Evolutionary conservation across 1,140 invertebrate species (phyloP).

Genomic region (Steinernema khuongi): DNA sequence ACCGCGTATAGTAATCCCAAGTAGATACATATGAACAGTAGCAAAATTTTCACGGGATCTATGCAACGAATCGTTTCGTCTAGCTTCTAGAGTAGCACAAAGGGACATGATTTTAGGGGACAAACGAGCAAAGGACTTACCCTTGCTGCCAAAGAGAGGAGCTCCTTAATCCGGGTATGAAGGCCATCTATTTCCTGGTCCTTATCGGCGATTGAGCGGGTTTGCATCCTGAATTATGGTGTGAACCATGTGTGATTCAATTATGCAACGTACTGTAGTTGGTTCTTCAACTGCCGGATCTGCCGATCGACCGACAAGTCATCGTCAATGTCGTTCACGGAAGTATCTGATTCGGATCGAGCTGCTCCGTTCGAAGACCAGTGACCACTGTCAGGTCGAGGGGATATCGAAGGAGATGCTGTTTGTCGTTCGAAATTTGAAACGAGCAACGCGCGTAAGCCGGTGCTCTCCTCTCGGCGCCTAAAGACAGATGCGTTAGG

Average conservation of each 20-base stretch:
- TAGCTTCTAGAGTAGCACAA: conserved; percentile 5
- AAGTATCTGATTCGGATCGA: conserved; percentile 38
- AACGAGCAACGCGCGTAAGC: conserved; percentile 35
- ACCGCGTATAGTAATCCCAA: too few relatives aligned
- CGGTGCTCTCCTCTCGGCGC: conserved; percentile 30
- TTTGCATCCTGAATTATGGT: conserved; percentile 23
- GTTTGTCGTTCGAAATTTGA: conserved; percentile 30
- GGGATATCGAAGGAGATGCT: conserved; percentile 22
- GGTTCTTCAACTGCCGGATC: conserved; percentile 35
- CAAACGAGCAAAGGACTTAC: neutral
- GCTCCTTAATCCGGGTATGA: neutral
- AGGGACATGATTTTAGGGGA: neutral
- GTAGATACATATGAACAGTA: too few relatives aligned
- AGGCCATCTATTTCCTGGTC: conserved; percentile 26
- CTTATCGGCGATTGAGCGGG: conserved; percentile 15
- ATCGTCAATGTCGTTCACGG: conserved; percentile 37
- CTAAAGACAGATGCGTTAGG: conserved; percentile 26
- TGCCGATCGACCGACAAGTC: conserved; percentile 36
- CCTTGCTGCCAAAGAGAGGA: neutral
- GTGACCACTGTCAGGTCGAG: conserved; percentile 38
- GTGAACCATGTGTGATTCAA: too few relatives aligned
- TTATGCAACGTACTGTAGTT: conserved; percentile 36
- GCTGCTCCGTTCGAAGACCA: conserved; percentile 20
- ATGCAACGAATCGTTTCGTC: neutral
- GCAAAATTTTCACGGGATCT: too few relatives aligned